phyloP scores from a whole-genome alignment of 2,797 vertebrate genomes.

The Phataginus tetradactyla region DNA sequence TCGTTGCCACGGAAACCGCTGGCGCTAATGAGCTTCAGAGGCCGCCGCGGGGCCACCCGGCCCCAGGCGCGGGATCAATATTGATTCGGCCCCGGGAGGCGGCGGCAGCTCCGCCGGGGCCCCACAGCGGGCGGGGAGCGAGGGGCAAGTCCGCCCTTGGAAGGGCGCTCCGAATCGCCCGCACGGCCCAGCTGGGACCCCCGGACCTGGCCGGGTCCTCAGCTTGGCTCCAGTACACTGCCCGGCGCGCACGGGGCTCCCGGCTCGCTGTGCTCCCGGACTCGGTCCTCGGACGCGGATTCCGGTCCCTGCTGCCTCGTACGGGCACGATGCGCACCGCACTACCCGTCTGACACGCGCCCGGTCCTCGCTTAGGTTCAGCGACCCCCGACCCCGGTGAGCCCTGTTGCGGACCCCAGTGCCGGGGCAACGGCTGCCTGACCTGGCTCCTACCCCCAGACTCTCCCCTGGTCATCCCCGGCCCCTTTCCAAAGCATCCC shows the following conservation, averaged over 20 bases:
- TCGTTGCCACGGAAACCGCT: slow-evolving; percentile 68
- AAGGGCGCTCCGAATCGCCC: background rate
- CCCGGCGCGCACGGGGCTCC: background rate
- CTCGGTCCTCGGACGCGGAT: slow-evolving; percentile 38
- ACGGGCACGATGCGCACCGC: background rate
- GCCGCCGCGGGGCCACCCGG: slow-evolving; percentile 25
- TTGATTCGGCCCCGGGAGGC: background rate
- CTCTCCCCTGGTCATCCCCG: background rate
- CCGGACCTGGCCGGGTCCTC: background rate
- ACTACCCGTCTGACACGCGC: background rate
- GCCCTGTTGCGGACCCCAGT: background rate
- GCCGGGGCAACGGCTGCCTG: background rate
- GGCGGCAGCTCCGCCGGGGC: background rate
- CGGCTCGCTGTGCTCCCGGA: background rate
- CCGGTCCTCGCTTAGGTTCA: background rate
- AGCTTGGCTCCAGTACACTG: background rate
- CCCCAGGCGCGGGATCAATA: slow-evolving; percentile 48
- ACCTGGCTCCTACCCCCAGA: background rate
- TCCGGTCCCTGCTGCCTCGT: background rate
- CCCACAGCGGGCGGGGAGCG: background rate
- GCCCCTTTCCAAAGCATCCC: background rate
- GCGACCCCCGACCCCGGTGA: background rate
- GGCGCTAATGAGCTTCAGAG: slow-evolving; percentile 53
- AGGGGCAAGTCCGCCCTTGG: background rate
- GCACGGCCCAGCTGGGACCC: background rate